Base-by-base conservation (phyloP, 2,888 invertebrate genomes). In the Cylloceria caligata region DNA sequence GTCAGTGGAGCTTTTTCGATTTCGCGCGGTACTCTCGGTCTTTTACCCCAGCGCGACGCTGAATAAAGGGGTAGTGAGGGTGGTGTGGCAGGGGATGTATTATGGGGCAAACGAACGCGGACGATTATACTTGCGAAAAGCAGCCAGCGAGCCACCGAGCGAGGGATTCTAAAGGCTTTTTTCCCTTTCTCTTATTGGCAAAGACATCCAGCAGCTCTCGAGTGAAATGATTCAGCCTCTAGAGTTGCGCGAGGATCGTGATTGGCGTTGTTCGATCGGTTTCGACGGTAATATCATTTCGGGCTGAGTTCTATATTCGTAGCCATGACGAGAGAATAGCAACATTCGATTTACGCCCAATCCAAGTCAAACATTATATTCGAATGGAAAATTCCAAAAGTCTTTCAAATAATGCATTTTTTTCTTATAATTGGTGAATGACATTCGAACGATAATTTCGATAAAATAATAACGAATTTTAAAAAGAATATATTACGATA, bases 1-100 rank as follows among this genome's bases (percentile, higher is more conserved):
- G 78, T 81, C 77, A 81, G 73, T 65, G 69, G 69, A 34, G 47
- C 62, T 65, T 60, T 78, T 78, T 81, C 69, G 69, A 69, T 81
- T 78, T 65, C 64, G 45, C 68, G 60, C 13, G 30, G 47, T 60
- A 62, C 21, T 49, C 67, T 52, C 68, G 34, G 42, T 42, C 47
- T 64, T 73, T 75, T 65, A 30, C 67, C 47, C 75, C 65, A 42
- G 30, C 27, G 68, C 69, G 60, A 60, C 34, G 65, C 27, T 74
- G 39, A 69, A 68, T 68, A 45, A 64, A 62, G 24, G 60, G 42
- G 36, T 21, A 71, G 57, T 7, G 79, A 45, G 62, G 36, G 39
- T 7, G 64, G 60, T 11, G 52, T 42, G 3, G 34, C 9, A 57
- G 74, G 49, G 75, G 39, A 21, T 57, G 67, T 60, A 62, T 64